Evolutionary conservation across 2,888 invertebrate species (phyloP).

Genomic region (Harpalus rufipes): DNA sequence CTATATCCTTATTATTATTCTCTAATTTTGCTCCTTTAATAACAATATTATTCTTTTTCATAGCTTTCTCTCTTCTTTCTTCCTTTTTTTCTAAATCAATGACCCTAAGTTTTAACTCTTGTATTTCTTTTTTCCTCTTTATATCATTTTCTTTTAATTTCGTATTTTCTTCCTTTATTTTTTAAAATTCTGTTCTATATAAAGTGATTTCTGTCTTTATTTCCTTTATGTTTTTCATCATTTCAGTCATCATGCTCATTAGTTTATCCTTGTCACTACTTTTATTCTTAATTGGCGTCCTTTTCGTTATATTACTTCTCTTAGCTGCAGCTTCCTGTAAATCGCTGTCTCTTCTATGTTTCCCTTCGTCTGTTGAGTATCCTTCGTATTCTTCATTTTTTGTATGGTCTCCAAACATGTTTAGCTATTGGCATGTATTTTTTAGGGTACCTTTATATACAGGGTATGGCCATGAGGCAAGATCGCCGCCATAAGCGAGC

Average conservation of each 20-base stretch:
- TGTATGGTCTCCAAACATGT: too few species aligned
- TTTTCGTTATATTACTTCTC: not conserved
- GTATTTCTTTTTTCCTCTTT: not conserved
- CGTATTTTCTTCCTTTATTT: not conserved
- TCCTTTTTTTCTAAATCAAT: not conserved
- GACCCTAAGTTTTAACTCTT: not conserved
- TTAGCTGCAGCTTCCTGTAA: not conserved
- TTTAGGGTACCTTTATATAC: too few species aligned
- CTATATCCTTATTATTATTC: not conserved
- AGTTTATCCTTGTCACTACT: not conserved
- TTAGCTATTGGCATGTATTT: too few species aligned
- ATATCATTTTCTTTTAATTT: not conserved
- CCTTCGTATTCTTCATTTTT: too few species aligned
- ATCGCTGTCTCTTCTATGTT: too few species aligned
- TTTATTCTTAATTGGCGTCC: not conserved
- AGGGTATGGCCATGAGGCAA: too few species aligned
- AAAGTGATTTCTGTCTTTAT: too few species aligned
- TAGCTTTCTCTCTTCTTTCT: not conserved
- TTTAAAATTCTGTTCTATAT: too few species aligned
- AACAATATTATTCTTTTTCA: constrained; percentile 5
- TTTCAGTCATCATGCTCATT: not conserved
- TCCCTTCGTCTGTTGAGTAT: too few species aligned
- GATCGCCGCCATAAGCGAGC: too few species aligned
- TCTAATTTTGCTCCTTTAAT: not conserved
- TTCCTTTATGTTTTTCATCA: too few species aligned